Base-by-base conservation (phyloP, 2,113 vertebrate species). In the Pseudopipra pipra region DNA sequence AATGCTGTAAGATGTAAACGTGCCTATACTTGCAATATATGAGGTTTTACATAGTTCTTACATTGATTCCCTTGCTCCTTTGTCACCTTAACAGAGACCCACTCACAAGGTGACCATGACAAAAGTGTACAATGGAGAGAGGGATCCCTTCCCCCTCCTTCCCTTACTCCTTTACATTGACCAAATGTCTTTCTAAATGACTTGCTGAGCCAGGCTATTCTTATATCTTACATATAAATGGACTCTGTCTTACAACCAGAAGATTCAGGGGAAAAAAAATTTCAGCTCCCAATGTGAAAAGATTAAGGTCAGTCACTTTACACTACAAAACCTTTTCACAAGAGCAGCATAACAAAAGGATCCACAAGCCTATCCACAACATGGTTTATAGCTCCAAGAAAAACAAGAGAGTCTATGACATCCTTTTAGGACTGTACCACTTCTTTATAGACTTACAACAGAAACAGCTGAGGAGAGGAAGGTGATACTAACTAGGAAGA, bases 181-280 rank as follows among this genome's bases (percentile, higher is more conserved):
- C 94, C 91, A 97, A 97, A 96, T 97, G 94, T 94, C 80, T 95
- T 95, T 93, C 90, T 95, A 95, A 97, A 97, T 96, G 86, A 97
- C 94, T 94, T 96, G 94, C 96, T 97, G 97, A 97, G 92, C 90
- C 88, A 95, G 85, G 81, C 89, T 96, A 88, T 96, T 97, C 91
- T 96, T 90, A 84, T 85, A 97, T 94, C 93, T 97, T 95, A 93
- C 85, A 82, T 93, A 97, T 95, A 97, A 95, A 97, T 96, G 91
- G 93, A 93, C 70, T 90, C 89, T 91, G 80, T 94, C 94, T 96
- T 89, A 86, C 74, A 87, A 95, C 73, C 33, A 79, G 87, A 93
- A 95, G 90, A 96, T 96, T 93, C 91, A 79, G 95, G 59, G 84
- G 28, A 8, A 67, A 90, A 83, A 85, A 95, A 87, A 88, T 13